These are phyloP conservation scores for Boulengeromyrus knoepffleri DNA, from an alignment of 2,113 vertebrate species.

Conservation along the genomic window DNA sequence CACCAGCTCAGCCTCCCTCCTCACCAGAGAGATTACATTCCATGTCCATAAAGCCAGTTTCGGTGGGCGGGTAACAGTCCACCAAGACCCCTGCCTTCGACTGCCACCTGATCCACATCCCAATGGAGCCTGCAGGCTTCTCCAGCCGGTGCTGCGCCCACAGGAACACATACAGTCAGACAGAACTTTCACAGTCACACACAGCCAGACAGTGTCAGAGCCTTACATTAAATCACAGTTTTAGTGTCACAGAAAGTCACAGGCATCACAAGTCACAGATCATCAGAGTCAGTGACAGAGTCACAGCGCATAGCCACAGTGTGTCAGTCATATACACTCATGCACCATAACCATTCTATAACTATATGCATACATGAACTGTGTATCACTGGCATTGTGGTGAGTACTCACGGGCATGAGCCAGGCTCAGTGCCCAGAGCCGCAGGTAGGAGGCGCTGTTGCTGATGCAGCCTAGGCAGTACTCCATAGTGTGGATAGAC, in stretches of 20 bases:
- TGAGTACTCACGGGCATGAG: constrained; percentile 83
- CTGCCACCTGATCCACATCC: neutral
- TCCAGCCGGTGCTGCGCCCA: neutral
- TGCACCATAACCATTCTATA: neutral
- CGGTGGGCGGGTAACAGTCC: neutral
- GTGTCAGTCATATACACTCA: neutral
- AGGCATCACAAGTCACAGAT: neutral
- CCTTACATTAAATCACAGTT: neutral
- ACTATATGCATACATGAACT: neutral
- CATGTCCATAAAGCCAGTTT: neutral
- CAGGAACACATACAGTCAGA: neutral
- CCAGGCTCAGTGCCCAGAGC: constrained; percentile 94
- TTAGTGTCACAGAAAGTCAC: neutral
- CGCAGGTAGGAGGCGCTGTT: constrained; percentile 94
- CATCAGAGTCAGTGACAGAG: neutral
- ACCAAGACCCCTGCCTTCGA: neutral
- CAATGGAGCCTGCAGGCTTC: neutral
- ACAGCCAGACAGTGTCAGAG: neutral
- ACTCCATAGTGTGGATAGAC: constrained; percentile 91
- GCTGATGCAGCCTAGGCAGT: constrained; percentile 91
- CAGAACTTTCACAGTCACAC: neutral
- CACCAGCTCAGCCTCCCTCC: neutral
- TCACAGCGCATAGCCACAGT: neutral
- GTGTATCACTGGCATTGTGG: neutral
- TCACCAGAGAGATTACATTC: neutral